Conservation (phyloP, 2,888 invertebrate genomes). For the Geophilus truncorum region DNA sequence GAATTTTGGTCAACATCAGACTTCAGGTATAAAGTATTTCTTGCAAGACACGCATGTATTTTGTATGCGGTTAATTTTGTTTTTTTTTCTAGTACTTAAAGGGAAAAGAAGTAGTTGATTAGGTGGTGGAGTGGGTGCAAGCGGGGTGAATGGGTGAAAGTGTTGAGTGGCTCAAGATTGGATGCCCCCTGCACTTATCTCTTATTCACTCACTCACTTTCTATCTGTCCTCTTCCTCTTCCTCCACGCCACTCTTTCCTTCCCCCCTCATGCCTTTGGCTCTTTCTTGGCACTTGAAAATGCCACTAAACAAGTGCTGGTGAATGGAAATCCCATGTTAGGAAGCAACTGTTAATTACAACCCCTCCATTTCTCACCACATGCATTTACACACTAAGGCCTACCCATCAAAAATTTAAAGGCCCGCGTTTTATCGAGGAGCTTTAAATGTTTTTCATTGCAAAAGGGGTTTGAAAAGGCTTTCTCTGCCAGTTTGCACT, state of each 20-base stretch:
- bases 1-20: too few species aligned
- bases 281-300: slow-evolving; percentile 12
- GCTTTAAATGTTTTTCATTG: slow-evolving; percentile 12
- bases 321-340: slow-evolving; percentile 25
- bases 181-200: slow-evolving; percentile 23
- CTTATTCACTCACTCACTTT: not conserved
- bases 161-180: slow-evolving; percentile 20
- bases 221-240: not conserved
- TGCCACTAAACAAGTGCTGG: slow-evolving; percentile 6
- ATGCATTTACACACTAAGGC: not conserved
- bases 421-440: not conserved
- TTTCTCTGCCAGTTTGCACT: not conserved
- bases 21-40: too few species aligned
- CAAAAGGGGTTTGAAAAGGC: not conserved
- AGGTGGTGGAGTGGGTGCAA: not conserved
- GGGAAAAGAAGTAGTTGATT: not conserved
- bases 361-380: not conserved
- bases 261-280: not conserved
- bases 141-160: not conserved
- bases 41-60: too few species aligned
- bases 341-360: slow-evolving; percentile 18
- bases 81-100: not conserved
- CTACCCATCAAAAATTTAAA: slow-evolving; percentile 21
- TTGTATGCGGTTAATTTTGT: not conserved
- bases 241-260: not conserved